A percentile compares a stretch with the other conserved stretches of the same genome.
Evolutionary conservation across 2,797 vertebrate genomes (phyloP).

Genomic region (Apodemus agrarius): DNA sequence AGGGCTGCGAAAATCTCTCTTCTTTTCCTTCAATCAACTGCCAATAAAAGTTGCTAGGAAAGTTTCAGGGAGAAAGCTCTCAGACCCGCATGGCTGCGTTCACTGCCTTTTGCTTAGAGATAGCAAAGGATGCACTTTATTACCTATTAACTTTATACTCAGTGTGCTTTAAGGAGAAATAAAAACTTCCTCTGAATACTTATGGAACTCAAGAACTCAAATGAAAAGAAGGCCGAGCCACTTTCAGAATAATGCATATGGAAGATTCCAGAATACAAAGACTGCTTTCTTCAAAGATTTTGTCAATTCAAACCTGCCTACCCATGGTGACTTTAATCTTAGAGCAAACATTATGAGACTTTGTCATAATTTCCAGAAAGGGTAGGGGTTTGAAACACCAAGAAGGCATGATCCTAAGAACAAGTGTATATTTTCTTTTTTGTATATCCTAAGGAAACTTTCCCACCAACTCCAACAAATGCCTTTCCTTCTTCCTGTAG

Average conservation of each 20-base stretch:
- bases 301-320: constrained; percentile 70
- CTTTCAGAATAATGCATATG: constrained; percentile 78
- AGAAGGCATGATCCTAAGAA: constrained; percentile 66
- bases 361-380: constrained; percentile 76
- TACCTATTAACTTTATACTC: constrained; percentile 84
- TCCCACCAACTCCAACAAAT: constrained; percentile 52
- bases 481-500: constrained; percentile 45
- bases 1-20: background rate
- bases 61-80: background rate
- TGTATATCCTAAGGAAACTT: constrained; percentile 66
- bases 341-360: constrained; percentile 74
- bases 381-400: constrained; percentile 59
- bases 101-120: background rate
- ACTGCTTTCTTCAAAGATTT: constrained; percentile 81
- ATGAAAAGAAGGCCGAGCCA: constrained; percentile 76
- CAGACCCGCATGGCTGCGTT: background rate
- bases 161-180: constrained; percentile 82
- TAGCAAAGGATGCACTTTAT: constrained; percentile 78
- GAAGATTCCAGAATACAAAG: constrained; percentile 78
- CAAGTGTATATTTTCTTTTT: constrained; percentile 54
- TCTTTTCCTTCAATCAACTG: background rate
- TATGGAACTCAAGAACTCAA: constrained; percentile 78
- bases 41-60: constrained; percentile 22
- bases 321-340: constrained; percentile 77
- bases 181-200: constrained; percentile 72